Evolutionary conservation across 2,113 vertebrate genomes (phyloP).

Genomic region (Sarotherodon lohbergeri): DNA sequence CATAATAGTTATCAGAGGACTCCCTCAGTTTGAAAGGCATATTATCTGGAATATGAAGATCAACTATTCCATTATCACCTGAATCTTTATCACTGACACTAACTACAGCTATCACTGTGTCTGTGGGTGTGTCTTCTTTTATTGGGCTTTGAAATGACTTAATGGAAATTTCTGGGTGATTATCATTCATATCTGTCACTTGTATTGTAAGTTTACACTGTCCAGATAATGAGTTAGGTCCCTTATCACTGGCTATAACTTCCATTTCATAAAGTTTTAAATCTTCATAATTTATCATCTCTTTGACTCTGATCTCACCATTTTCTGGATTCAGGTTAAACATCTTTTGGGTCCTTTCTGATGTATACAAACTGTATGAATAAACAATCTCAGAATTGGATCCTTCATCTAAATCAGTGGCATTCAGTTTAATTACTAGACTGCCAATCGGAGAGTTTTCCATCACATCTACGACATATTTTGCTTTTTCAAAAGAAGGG

Average conservation of each 20-base stretch:
- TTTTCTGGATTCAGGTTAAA: slow-evolving; percentile 69
- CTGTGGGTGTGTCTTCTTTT: slow-evolving; percentile 40
- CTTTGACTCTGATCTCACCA: slow-evolving; percentile 73
- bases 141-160: slow-evolving; percentile 73
- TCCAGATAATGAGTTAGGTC: slow-evolving; percentile 36
- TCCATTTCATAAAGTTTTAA: slow-evolving; percentile 66
- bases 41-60: no score
- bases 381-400: slow-evolving; percentile 64
- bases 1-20: no score
- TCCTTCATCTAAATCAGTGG: slow-evolving; percentile 63
- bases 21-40: no score
- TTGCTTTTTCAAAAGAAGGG: slow-evolving; percentile 56
- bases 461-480: slow-evolving; percentile 44
- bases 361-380: slow-evolving; percentile 69
- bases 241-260: slow-evolving; percentile 62
- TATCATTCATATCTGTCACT: slow-evolving; percentile 72
- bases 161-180: slow-evolving; percentile 72
- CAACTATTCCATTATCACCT: no score
- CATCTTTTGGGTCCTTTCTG: slow-evolving; percentile 51
- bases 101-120: slow-evolving; percentile 68
- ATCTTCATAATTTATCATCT: slow-evolving; percentile 74
- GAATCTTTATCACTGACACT: no score
- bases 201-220: slow-evolving; percentile 66
- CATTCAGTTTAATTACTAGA: slow-evolving; percentile 50
- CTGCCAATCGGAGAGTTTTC: slow-evolving; percentile 63